Percentiles rank a stretch among this genome's conserved stretches.
Evolutionary conservation across 2,113 vertebrate genomes (phyloP).

Genomic region (Antennarius striatus): DNA sequence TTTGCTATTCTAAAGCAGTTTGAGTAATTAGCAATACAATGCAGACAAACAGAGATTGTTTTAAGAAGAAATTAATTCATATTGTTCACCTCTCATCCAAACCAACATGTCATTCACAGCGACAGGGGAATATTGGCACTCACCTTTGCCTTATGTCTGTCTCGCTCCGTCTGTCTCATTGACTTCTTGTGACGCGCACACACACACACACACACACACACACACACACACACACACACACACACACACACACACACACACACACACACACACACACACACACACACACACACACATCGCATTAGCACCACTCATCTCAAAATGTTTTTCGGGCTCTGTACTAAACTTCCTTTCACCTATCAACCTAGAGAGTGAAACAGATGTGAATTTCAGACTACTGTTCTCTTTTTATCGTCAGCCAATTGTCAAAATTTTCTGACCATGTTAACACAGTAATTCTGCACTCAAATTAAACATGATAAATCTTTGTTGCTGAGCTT

Average conservation of each 20-base stretch:
- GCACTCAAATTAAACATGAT: background rate
- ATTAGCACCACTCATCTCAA: constrained; percentile 42
- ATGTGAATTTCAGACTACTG: background rate
- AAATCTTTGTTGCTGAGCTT: background rate
- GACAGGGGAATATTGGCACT: constrained; percentile 30
- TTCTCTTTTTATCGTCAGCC: constrained; percentile 2
- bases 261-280: constrained; percentile 5
- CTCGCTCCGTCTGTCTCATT: constrained; percentile 3
- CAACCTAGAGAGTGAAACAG: constrained; percentile 23
- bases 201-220: background rate
- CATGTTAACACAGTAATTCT: too few relatives aligned
- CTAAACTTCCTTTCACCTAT: constrained; percentile 34
- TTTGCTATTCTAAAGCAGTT: too few relatives aligned
- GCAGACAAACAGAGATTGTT: background rate
- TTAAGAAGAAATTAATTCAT: background rate
- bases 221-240: constrained; percentile 6
- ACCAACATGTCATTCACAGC: constrained; percentile 11
- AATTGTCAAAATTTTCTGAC: constrained; percentile 6
- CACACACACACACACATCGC: constrained; percentile 4
- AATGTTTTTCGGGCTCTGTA: constrained; percentile 49
- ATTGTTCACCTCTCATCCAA: constrained; percentile 23
- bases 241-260: background rate
- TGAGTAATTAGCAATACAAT: background rate
- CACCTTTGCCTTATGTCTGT: constrained; percentile 31
- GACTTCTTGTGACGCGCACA: too few relatives aligned